A percentile compares a stretch with the other conserved stretches of the same genome.
These are phyloP conservation scores for Drosophila ezoana DNA, from an alignment of 2,888 invertebrate genomes.

Conservation along the genomic window DNA sequence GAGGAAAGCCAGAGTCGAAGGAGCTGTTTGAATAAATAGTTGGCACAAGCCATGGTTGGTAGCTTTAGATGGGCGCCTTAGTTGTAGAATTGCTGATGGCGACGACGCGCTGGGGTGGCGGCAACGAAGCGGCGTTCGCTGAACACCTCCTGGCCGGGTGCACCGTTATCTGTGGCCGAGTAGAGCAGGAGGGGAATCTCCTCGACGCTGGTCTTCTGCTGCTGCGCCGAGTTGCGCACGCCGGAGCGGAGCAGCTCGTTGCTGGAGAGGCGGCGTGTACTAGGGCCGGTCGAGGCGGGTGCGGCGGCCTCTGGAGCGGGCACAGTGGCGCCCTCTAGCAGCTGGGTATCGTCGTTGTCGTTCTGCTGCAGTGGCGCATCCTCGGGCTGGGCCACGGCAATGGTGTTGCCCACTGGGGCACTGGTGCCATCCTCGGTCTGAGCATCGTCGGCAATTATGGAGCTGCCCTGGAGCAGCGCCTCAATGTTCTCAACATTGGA, in stretches of 20 bases:
- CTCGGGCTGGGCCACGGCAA: conserved; percentile 72
- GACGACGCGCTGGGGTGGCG: conserved; percentile 71
- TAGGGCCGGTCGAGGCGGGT: conserved; percentile 2
- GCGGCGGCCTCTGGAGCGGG: conserved; percentile 6
- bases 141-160: conserved; percentile 48
- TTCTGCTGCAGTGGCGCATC: conserved; percentile 71
- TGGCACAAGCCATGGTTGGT: neutral
- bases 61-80: conserved; percentile 25
- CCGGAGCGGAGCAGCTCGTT: conserved; percentile 66
- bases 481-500: conserved; percentile 78
- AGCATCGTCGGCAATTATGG: conserved; percentile 47
- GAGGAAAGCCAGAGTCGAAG: neutral
- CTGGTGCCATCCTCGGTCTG: conserved; percentile 34
- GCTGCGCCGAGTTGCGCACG: conserved; percentile 51
- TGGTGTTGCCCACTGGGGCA: conserved; percentile 51
- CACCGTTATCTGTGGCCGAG: conserved; percentile 71
- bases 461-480: conserved; percentile 67
- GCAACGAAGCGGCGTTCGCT: conserved; percentile 70
- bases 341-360: conserved; percentile 78
- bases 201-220: conserved; percentile 72
- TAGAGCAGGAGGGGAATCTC: conserved; percentile 81
- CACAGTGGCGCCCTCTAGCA: conserved; percentile 57
- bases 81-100: conserved; percentile 54
- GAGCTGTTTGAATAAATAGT: conserved; percentile 5
- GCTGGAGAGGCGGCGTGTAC: conserved; percentile 65